phyloP scores from a whole-genome alignment of 2,888 invertebrate species.

The Thysanoteuthis rhombus region DNA sequence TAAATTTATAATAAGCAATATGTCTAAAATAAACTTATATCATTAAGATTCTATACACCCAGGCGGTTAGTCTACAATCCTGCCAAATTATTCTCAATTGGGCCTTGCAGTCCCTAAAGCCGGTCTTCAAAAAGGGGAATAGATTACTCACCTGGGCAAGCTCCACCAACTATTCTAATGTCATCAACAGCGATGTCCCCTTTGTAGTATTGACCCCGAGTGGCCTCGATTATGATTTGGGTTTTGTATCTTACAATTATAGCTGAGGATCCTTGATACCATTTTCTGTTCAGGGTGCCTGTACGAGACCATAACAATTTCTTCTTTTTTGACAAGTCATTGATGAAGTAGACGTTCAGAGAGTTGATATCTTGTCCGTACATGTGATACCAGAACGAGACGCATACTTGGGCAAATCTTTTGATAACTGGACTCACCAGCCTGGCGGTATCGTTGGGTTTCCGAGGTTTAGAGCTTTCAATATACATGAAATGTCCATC shows the following conservation, averaged over 20 bases:
- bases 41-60: too few species aligned
- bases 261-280: constrained; percentile 47
- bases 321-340: constrained; percentile 40
- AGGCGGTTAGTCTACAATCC: too few species aligned
- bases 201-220: constrained; percentile 54
- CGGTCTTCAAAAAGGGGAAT: neutral
- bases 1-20: too few species aligned
- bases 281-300: constrained; percentile 54
- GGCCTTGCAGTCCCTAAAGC: too few species aligned
- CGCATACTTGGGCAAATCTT: constrained; percentile 41
- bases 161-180: constrained; percentile 46
- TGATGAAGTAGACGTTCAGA: constrained; percentile 52
- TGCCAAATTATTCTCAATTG: too few species aligned
- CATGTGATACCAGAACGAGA: constrained; percentile 64
- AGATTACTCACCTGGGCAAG: constrained; percentile 43
- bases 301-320: constrained; percentile 51
- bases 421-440: constrained; percentile 45
- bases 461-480: constrained; percentile 52
- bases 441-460: constrained; percentile 48
- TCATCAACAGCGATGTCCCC: constrained; percentile 64
- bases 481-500: constrained; percentile 55
- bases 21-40: too few species aligned
- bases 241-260: constrained; percentile 39
- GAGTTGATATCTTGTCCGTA: constrained; percentile 58
- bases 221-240: constrained; percentile 59